phyloP scores from a whole-genome alignment of 2,797 vertebrate genomes.

The Sebastes dallii region DNA sequence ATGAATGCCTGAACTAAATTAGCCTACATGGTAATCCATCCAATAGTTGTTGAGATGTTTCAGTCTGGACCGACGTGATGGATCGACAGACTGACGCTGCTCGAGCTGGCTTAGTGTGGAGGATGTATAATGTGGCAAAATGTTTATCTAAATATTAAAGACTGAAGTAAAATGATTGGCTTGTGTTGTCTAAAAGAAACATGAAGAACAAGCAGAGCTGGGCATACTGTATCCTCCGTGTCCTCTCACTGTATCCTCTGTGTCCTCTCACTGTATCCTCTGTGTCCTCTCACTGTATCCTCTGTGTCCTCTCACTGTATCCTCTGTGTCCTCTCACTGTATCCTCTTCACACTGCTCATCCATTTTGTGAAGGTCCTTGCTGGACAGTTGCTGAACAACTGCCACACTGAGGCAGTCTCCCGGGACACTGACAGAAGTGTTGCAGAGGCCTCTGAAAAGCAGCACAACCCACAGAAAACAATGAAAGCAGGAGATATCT shows the following conservation, averaged over 20 bases:
- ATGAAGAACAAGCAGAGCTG: neutral
- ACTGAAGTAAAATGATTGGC: neutral
- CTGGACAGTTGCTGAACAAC: slow-evolving; percentile 51
- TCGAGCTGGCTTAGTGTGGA: too few relatives aligned
- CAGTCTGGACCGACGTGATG: too few relatives aligned
- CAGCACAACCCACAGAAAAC: neutral
- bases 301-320: neutral
- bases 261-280: neutral
- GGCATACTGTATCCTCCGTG: slow-evolving; percentile 6
- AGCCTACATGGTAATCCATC: neutral
- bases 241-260: neutral
- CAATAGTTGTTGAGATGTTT: neutral
- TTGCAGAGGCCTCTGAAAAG: slow-evolving; percentile 38
- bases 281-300: neutral
- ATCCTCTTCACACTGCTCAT: slow-evolving; percentile 53
- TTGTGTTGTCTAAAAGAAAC: neutral
- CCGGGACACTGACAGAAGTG: slow-evolving; percentile 42
- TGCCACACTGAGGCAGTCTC: slow-evolving; percentile 49
- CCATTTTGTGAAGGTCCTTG: slow-evolving; percentile 65
- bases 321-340: neutral
- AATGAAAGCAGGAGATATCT: neutral
- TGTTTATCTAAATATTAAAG: neutral
- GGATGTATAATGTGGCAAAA: neutral
- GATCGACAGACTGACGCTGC: accelerated
- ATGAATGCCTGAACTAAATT: neutral